Evolutionary conservation across 2,797 vertebrate genomes (phyloP), one percentile per base, ranked within the genome.

Genomic region (Labroides dimidiatus): DNA sequence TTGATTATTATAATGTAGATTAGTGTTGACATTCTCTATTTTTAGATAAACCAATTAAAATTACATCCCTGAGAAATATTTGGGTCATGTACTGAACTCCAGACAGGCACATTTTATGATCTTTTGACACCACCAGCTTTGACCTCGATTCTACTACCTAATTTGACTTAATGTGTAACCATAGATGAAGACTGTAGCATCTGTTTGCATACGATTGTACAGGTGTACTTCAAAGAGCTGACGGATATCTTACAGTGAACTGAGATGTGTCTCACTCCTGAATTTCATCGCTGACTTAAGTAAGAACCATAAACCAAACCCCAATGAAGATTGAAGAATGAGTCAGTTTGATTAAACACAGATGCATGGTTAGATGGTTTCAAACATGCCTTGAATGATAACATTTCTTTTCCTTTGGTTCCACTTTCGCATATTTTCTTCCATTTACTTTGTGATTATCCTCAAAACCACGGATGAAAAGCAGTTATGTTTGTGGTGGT

Each of bases 401-500:
- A 39, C 37, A 39, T 39, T 39, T 39, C 37, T 39, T 12, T 33
- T 39, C 37, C 37, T 39, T 39, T 39, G 37, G 37, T 74, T 30
- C 41, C 30, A 21, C 61, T 69, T 71, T 36, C 23, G 43, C 44
- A 7, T 13, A 13, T 67, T 36, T 58, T 19, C 47, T 43, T 60
- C 10, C 60, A 11, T 81, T 77, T 71, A 51, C 33, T 30, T 44
- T 44, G 59, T 21, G 33, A 24, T 64, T 56, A 52, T 39, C 66
- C 63, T 2, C 55, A 52, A 33, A 45, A 13, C 41, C 30, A 1
- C 16, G 20, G 72, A 71, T 78, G 39, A 60, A 78, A 60, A 64
- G 44, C 53, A 54, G 50, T 27, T 42, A 23, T 74, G 74, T 78
- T 69, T 74, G 78, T 54, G 64, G 45, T 62, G 14, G 24, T 50